Conservation (phyloP, 2,113 vertebrate species). For the Terrapene triunguis region DNA sequence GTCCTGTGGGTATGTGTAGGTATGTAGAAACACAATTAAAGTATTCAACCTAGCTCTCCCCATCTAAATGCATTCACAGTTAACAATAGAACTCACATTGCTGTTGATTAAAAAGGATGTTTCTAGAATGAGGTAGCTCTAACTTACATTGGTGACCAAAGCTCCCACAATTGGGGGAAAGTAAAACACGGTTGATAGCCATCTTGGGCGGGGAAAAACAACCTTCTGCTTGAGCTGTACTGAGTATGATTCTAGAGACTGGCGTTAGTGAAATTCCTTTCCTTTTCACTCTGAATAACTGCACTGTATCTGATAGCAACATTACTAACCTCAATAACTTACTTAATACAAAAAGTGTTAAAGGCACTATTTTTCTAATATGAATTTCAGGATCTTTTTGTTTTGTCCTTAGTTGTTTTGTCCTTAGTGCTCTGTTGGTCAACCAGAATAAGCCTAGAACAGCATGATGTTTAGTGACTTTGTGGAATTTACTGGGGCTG, state of each 20-base stretch:
- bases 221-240: neutral
- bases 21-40: too few relatives aligned
- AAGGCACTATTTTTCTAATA: neutral
- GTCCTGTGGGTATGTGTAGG: too few relatives aligned
- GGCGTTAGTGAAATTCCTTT: neutral
- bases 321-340: constrained; percentile 14
- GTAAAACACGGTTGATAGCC: too few relatives aligned
- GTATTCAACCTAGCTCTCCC: neutral
- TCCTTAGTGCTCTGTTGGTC: neutral
- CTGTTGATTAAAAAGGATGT: neutral
- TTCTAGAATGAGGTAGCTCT: neutral
- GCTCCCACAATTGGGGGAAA: too few relatives aligned
- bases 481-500: neutral
- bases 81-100: neutral
- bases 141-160: neutral
- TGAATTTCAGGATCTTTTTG: neutral
- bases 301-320: constrained; percentile 30
- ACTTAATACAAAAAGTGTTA: neutral
- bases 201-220: too few relatives aligned
- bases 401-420: neutral
- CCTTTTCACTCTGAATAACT: constrained; percentile 19
- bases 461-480: neutral
- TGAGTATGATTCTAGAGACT: constrained; percentile 36
- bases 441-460: neutral
- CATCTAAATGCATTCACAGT: neutral